Percentiles rank a stretch among this genome's conserved stretches.
Conservation (phyloP, 2,797 vertebrate species). For the Austrolebias charrua region DNA sequence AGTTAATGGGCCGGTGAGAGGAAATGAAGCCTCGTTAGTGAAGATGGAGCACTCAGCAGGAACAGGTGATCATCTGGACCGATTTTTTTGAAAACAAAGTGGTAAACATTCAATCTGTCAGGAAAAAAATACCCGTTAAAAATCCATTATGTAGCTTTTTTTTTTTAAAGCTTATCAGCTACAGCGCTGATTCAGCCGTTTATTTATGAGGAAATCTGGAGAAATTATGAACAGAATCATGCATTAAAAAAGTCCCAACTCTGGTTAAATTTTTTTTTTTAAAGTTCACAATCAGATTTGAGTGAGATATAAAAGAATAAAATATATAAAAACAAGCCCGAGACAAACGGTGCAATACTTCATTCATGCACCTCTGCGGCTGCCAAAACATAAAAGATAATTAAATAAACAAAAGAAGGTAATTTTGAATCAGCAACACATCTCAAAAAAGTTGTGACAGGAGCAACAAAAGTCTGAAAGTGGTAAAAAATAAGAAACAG, state of each 20-base stretch:
- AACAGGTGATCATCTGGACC: slow-evolving; percentile 23
- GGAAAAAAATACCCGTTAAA: neutral
- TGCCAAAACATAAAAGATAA: neutral
- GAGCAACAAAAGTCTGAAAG: no score
- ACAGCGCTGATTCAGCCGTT: neutral
- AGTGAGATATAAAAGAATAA: no score
- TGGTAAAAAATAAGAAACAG: no score
- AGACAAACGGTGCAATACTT: neutral
- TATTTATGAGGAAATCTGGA: neutral
- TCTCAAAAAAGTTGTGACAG: no score
- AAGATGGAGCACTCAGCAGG: slow-evolving; percentile 26
- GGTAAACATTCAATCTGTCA: no score
- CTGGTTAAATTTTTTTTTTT: no score
- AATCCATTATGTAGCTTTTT: no score
- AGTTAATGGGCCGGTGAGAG: slow-evolving; percentile 53
- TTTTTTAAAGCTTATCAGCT: neutral
- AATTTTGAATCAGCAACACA: no score
- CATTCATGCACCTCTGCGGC: slow-evolving; percentile 7
- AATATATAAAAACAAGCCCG: neutral
- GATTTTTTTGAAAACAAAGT: no score
- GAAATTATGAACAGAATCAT: neutral
- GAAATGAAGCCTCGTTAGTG: slow-evolving; percentile 29
- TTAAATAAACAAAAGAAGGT: neutral
- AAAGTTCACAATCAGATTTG: neutral
- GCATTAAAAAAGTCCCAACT: neutral